Base-by-base conservation (phyloP, 2,113 vertebrate species). In the Thomomys bottae region DNA sequence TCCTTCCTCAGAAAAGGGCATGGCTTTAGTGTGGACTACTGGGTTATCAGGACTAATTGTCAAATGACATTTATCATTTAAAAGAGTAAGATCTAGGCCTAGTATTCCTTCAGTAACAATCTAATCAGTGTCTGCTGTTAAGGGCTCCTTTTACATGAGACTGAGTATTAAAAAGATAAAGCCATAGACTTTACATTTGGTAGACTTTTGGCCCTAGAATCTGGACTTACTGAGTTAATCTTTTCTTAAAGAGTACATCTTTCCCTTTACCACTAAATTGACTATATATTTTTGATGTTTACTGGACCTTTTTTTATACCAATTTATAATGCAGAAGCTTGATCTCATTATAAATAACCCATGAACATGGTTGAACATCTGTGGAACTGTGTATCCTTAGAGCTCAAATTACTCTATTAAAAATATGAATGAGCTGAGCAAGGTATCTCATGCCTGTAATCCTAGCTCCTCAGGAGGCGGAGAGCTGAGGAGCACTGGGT, bases 271-370 rank as follows among this genome's bases (percentile, higher is more conserved):
- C 84, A n/a, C 87, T 88, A 87, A 84, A 42, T 93, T 94, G 85
- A 42, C 90, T 91, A 64, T 95, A 54, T 15, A 88, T 83, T 42
- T 93, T 88, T 94, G 75, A 36, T 89, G 9, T 67, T 93, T 79
- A 28, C n/a, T 79, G 61, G 84, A 92, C 72, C 49, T 54, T 96
- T 95, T 81, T 94, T 91, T 94, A 49, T 72, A 73, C 89, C 88
- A 89, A 42, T 42, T 96, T 93, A 38, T 85, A 96, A 84, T 81
- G 75, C 83, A 92, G 92, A 94, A 92, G 85, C 32, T 30, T 91
- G 66, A 68, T 94, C 83, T 89, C 92, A 94, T 94, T 90, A 73
- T 96, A 96, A 97, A 84, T 94, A 96, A 96, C 64, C 72, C 92
- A 45, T 93, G 75, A 95, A 5, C 96, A 96, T 93, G 38, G 36